These are phyloP conservation scores for Tortricodes alternella DNA, from an alignment of 2,888 invertebrate genomes.

Conservation along the genomic window DNA sequence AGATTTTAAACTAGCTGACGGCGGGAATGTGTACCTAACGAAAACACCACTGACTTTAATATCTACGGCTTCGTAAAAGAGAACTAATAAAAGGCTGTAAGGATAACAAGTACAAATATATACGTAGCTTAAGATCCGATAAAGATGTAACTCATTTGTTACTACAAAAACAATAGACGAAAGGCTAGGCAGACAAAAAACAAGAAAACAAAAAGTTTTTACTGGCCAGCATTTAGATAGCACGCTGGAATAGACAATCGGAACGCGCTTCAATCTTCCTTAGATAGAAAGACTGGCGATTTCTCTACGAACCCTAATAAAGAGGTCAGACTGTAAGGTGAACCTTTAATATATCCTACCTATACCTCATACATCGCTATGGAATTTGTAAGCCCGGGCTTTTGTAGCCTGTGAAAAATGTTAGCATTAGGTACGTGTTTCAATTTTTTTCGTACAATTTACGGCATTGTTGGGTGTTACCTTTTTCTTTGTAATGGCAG, in stretches of 20 bases:
- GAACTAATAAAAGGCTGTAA: neutral
- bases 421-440: slow-evolving; percentile 22
- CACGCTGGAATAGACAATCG: slow-evolving; percentile 12
- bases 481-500: slow-evolving; percentile 21
- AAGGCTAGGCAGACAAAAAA: neutral
- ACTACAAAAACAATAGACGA: slow-evolving; percentile 20
- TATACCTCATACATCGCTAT: slow-evolving; percentile 19
- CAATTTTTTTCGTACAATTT: slow-evolving; percentile 23
- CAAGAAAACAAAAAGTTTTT: slow-evolving; percentile 13
- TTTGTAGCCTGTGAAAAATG: slow-evolving; percentile 19
- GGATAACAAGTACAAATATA: neutral
- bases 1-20: too few relatives aligned
- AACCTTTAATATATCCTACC: slow-evolving; percentile 15
- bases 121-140: slow-evolving; percentile 14
- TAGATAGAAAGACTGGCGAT: slow-evolving; percentile 23
- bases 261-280: slow-evolving; percentile 25
- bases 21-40: too few relatives aligned
- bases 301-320: slow-evolving; percentile 24
- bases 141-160: slow-evolving; percentile 20
- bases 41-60: too few relatives aligned
- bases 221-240: slow-evolving; percentile 20
- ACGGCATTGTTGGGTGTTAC: slow-evolving; percentile 5
- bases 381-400: slow-evolving; percentile 14
- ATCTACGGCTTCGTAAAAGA: neutral
- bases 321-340: slow-evolving; percentile 18